Percentiles rank a stretch among this genome's conserved stretches.
Evolutionary conservation across 2,797 vertebrate species (phyloP).

Genomic region (Chromis chromis): DNA sequence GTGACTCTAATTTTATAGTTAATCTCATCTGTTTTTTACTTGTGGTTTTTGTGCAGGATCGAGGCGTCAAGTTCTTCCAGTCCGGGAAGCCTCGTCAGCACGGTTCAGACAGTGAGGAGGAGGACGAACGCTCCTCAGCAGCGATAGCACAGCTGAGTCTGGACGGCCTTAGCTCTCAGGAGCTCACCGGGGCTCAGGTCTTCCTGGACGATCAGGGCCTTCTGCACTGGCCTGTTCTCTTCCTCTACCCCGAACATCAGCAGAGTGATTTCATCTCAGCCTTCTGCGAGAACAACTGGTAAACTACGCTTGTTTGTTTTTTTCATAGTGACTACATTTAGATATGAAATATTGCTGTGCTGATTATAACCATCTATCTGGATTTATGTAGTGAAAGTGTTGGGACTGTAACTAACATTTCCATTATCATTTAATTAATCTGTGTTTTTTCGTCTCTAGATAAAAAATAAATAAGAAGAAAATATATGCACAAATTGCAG

Average conservation of each 20-base stretch:
- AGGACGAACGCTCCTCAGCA: conserved; percentile 62
- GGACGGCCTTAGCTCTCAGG: conserved; percentile 83
- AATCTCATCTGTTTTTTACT: no score
- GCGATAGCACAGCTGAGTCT: conserved; percentile 79
- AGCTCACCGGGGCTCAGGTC: conserved; percentile 84
- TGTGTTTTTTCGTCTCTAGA: no score
- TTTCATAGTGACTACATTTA: neutral
- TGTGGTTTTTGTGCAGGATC: conserved; percentile 77
- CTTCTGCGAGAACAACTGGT: conserved; percentile 93
- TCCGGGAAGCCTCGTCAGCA: conserved; percentile 17
- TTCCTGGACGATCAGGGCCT: conserved; percentile 87
- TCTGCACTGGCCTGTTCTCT: conserved; percentile 94
- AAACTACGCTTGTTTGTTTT: conserved; percentile 1
- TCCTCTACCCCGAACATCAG: conserved; percentile 94
- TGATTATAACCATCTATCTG: no score
- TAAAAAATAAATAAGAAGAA: no score
- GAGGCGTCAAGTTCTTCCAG: conserved; percentile 87
- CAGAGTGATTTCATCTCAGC: conserved; percentile 95
- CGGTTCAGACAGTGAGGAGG: conserved; percentile 82
- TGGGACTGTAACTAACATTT: no score
- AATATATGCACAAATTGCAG: no score
- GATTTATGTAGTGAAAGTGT: no score
- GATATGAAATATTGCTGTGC: neutral
- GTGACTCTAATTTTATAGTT: no score
- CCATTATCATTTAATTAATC: no score